Evolutionary conservation across 2,888 invertebrate genomes (phyloP).

Genomic region (Drepana falcataria): DNA sequence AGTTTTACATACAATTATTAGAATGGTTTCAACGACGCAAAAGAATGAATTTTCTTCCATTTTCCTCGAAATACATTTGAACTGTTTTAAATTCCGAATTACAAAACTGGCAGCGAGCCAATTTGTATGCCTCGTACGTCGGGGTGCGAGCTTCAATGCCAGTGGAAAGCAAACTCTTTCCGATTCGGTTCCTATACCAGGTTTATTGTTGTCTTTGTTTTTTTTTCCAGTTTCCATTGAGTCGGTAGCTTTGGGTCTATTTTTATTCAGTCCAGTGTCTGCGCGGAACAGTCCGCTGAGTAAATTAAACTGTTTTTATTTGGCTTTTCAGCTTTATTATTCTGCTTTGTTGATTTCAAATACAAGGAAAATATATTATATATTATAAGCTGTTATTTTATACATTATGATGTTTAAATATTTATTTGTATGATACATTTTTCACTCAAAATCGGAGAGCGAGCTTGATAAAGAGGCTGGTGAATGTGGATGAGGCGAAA

Average conservation of each 20-base stretch:
- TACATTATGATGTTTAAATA: too few relatives aligned
- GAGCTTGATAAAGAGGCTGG: too few relatives aligned
- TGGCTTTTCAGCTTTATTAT: not conserved
- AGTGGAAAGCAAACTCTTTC: slow-evolving; percentile 22
- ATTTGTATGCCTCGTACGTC: not conserved
- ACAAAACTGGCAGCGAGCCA: not conserved
- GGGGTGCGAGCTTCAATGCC: slow-evolving; percentile 26
- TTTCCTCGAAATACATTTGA: not conserved
- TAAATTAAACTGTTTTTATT: slow-evolving; percentile 23
- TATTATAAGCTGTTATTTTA: too few relatives aligned
- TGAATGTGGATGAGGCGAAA: too few relatives aligned
- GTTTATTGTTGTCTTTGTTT: slow-evolving; percentile 24
- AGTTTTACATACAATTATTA: too few relatives aligned
- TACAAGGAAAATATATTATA: too few relatives aligned
- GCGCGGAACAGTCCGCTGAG: slow-evolving; percentile 19
- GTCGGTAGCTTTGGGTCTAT: slow-evolving; percentile 17
- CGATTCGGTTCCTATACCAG: slow-evolving; percentile 21
- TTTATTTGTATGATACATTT: too few relatives aligned
- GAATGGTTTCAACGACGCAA: too few relatives aligned
- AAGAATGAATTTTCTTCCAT: too few relatives aligned
- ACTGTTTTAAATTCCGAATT: not conserved
- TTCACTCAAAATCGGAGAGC: too few relatives aligned
- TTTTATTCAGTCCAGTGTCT: slow-evolving; percentile 20
- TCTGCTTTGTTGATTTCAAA: not conserved
- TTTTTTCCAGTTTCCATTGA: slow-evolving; percentile 18